A percentile compares a stretch with the other conserved stretches of the same genome.
Evolutionary conservation across 2,113 vertebrate genomes (phyloP).

Genomic region (Pedetes capensis): DNA sequence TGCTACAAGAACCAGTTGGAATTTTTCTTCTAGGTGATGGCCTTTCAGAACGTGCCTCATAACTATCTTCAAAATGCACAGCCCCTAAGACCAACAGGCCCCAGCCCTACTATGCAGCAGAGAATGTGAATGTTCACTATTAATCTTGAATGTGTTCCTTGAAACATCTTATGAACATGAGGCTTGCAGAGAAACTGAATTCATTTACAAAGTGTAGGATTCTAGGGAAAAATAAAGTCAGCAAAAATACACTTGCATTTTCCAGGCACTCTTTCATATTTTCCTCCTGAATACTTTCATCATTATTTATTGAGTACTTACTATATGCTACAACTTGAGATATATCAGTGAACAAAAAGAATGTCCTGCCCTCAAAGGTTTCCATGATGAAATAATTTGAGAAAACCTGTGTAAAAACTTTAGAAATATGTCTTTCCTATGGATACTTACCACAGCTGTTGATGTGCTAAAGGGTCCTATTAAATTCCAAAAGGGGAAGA

Average conservation of each 20-base stretch:
- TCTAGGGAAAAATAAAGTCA: constrained; percentile 13
- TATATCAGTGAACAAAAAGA: background rate
- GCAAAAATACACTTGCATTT: background rate
- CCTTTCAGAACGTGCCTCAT: background rate
- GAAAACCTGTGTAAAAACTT: background rate
- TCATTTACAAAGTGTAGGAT: background rate
- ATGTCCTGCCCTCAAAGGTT: background rate
- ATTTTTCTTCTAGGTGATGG: constrained; percentile 41
- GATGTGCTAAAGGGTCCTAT: background rate
- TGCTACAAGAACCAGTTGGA: background rate
- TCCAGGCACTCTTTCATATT: background rate
- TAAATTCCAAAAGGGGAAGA: background rate
- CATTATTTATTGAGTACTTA: background rate
- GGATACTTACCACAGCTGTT: background rate
- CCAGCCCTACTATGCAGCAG: background rate
- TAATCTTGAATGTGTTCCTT: background rate
- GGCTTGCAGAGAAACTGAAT: background rate
- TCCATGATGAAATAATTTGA: background rate
- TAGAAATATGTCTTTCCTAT: background rate
- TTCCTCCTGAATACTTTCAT: background rate
- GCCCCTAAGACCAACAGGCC: background rate
- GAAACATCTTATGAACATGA: background rate
- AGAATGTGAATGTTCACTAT: background rate
- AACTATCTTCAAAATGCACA: background rate
- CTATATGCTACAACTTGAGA: background rate